A percentile compares a stretch with the other conserved stretches of the same genome.
These are phyloP conservation scores for Macaria liturata DNA, from an alignment of 2,888 invertebrate species.

Conservation along the genomic window DNA sequence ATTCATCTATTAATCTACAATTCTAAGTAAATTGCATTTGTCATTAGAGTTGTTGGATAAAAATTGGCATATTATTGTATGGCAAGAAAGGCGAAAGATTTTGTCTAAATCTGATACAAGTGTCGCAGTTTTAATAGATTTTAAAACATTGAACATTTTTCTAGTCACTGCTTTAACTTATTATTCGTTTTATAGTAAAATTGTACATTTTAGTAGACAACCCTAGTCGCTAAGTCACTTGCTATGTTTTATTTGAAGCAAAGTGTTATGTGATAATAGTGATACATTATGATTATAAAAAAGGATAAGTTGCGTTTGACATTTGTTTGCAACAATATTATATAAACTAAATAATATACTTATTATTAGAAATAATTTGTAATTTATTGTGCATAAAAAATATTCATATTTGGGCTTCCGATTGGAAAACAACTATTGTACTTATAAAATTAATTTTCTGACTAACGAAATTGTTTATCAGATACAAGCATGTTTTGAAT, in stretches of 20 bases:
- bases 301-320: neutral
- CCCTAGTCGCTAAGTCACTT: constrained; percentile 17
- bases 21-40: too few species aligned
- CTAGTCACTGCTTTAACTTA: constrained; percentile 21
- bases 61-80: constrained; percentile 26
- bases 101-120: constrained; percentile 14
- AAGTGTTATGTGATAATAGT: constrained; percentile 21
- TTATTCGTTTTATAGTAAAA: neutral
- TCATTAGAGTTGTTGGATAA: neutral
- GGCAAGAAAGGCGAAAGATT: constrained; percentile 39
- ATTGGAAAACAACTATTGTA: constrained; percentile 21
- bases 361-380: constrained; percentile 3
- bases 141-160: constrained; percentile 10
- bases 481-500: neutral
- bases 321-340: constrained; percentile 1
- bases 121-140: neutral
- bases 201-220: constrained; percentile 26
- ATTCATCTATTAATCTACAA: too few species aligned
- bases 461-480: neutral
- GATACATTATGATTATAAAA: constrained; percentile 9
- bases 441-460: constrained; percentile 1
- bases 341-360: constrained; percentile 7
- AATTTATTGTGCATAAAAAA: constrained; percentile 2
- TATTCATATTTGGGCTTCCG: constrained; percentile 34
- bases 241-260: constrained; percentile 11